Base-by-base conservation (phyloP, 2,888 invertebrate species). In the Troides helena region DNA sequence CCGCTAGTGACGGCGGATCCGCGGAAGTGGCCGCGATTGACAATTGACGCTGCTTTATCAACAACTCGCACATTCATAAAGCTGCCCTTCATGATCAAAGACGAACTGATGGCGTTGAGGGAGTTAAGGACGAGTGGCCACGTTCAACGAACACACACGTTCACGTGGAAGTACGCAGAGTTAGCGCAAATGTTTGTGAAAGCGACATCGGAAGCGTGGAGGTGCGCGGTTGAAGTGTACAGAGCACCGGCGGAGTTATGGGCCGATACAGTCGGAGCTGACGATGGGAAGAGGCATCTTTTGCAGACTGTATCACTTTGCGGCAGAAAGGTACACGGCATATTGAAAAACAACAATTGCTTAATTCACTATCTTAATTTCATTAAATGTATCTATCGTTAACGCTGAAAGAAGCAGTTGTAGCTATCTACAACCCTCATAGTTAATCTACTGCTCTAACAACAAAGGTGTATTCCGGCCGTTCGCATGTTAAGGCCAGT, bases 231-330 rank as follows among this genome's bases (percentile, higher is more conserved):
- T 1, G 88, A 90, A 60, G 78, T 83, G 4, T 92, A 92, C 67
- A 81, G 84, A 62, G 91, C 91, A 0, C 92, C 92, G 0, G 84
- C 85, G 1, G 85, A 85, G 60, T 76, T 92, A n/a, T 92, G 92
- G 92, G 81, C 84, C 0, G 95, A 96, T 77, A 87, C 95, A 1
- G 89, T 95, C 0, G 85, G 94, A 30, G 91, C 93, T 25, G 90
- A 94, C 71, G 93, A 93, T 60, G 93, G 94, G 1, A 89, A 89
- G 62, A 89, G 93, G 30, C 93, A 94, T 79, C 83, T 93, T 59
- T 77, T 95, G 69, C 95, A 95, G 79, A 95, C 94, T 0, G 93
- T 95, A 18, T 95, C 95, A 0, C 88, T 95, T 36, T 95, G 95
- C 79, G 96, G 96, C 2, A 89, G 96, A 73, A 96, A 96, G 89